phyloP scores from a whole-genome alignment of 2,797 vertebrate species.

The Cossypha dichroa region DNA sequence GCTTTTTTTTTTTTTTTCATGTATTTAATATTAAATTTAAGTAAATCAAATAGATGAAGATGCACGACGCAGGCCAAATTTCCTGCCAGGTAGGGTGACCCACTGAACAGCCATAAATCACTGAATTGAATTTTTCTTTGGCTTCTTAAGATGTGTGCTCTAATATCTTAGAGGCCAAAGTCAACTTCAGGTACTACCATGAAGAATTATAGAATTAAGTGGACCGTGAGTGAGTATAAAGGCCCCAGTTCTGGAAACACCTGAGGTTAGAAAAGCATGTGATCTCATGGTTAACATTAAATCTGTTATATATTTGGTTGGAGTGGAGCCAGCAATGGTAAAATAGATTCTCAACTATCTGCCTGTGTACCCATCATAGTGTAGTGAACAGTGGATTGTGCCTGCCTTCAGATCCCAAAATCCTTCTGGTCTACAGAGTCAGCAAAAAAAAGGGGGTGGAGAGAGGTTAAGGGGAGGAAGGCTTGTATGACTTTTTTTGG shows the following conservation, averaged over 20 bases:
- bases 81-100: neutral
- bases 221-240: neutral
- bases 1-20: neutral
- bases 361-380: fast-evolving
- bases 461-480: neutral
- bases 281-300: neutral
- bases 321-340: neutral
- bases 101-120: neutral
- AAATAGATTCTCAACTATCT: neutral
- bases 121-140: neutral
- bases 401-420: neutral
- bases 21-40: conserved; percentile 1
- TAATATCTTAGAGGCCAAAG: neutral
- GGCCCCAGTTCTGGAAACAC: neutral
- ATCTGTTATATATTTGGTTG: neutral
- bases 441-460: neutral
- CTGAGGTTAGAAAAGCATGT: neutral
- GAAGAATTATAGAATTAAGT: conserved; percentile 18
- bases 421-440: neutral
- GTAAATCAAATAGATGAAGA: conserved; percentile 36
- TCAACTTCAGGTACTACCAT: conserved; percentile 2
- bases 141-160: neutral
- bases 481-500: neutral
- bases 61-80: fast-evolving
- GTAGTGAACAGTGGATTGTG: fast-evolving